Base-by-base conservation (phyloP, 2,888 invertebrate genomes). In the Drosophila testacea region DNA sequence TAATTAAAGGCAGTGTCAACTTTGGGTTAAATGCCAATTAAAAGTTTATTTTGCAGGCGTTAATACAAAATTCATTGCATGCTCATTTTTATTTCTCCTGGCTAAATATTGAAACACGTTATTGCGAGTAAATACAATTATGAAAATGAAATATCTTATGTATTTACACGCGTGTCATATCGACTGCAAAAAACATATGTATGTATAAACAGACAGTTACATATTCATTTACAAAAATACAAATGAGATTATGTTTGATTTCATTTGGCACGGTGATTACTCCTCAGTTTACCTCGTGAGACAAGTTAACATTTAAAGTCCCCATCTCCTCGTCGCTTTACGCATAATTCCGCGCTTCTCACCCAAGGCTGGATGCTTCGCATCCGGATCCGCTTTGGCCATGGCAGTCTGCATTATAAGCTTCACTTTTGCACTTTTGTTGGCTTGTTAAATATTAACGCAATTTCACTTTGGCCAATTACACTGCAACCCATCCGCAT, bases 391-490 rank as follows among this genome's bases (percentile, higher is more conserved):
- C 56, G 51, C 48, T 38, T 54, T 13, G 46, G 44, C 47, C 22
- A 34, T 36, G 36, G 39, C 38, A 11, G 46, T 38, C 50, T 50
- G 76, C 48, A 62, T 71, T 62, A 69, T 69, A 61, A 54, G 48
- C 71, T 80, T 71, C 84, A 63, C 68, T 68, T 75, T 74, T 77
- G 71, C 81, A 83, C 70, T 83, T 77, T 75, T 62, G 69, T 68
- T 69, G 69, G 57, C 86, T 86, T 76, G 74, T 86, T 88, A 86
- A 86, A 86, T 86, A 86, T 86, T 89, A 89, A 86, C 83, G 86
- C 83, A 89, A 89, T 85, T 88, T 76, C 80, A 82, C 88, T 89
- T 75, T 73, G 77, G 76, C 88, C 85, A 86, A 89, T 86, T 88
- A 80, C 80, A 82, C 76, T 83, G 80, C 87, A 87, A 71, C 70